A percentile compares a stretch with the other conserved stretches of the same genome.
phyloP scores from a whole-genome alignment of 2,797 vertebrate species.

The Peromyscus aztecus region DNA sequence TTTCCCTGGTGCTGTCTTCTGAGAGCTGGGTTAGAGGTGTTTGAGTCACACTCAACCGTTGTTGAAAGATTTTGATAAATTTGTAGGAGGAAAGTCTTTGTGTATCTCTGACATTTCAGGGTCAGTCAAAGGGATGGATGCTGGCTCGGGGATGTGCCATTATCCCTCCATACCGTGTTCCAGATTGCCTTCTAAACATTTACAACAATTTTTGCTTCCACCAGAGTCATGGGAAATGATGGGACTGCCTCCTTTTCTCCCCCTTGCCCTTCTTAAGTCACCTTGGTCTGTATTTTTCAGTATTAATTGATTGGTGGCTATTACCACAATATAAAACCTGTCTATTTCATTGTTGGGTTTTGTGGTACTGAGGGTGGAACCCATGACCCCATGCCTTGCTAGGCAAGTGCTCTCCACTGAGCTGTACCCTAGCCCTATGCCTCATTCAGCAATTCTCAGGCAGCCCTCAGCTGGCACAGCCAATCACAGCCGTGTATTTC shows the following conservation, averaged over 20 bases:
- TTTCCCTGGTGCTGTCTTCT: background rate
- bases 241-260: background rate
- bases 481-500: background rate
- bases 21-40: background rate
- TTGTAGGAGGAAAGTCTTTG: background rate
- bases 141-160: background rate
- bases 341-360: background rate
- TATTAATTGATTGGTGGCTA: background rate
- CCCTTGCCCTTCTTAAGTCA: background rate
- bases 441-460: background rate
- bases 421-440: too few species aligned
- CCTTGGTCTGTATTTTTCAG: background rate
- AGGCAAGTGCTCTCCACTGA: background rate
- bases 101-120: background rate
- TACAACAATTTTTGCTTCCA: background rate
- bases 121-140: background rate
- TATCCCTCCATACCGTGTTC: background rate
- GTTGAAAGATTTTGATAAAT: background rate
- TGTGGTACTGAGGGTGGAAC: background rate
- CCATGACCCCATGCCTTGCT: background rate
- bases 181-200: background rate
- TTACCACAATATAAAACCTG: background rate
- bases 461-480: background rate
- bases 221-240: background rate
- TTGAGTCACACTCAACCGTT: too few species aligned